A percentile compares a stretch with the other conserved stretches of the same genome.
Conservation (phyloP, 1,140 invertebrate species). For the Drosophila hydei region DNA sequence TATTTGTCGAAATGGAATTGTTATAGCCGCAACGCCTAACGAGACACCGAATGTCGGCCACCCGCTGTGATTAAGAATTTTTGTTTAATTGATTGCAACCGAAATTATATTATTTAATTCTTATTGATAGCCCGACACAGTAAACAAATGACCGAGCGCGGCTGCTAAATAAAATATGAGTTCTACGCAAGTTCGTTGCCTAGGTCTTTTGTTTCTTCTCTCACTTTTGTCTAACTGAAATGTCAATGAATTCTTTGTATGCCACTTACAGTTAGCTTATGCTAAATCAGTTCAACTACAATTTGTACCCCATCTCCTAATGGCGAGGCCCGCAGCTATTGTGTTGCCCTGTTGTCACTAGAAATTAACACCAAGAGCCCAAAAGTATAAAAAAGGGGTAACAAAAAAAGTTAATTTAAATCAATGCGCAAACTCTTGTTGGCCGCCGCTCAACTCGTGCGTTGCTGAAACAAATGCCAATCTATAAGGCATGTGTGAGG, state of each 20-base stretch:
- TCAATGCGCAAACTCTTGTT: constrained; percentile 68
- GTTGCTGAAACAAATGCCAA: constrained; percentile 79
- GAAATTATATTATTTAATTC: constrained; percentile 38
- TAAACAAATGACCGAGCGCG: constrained; percentile 21
- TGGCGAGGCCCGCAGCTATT: not conserved
- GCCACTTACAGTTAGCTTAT: constrained; percentile 35
- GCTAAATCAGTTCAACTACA: constrained; percentile 67
- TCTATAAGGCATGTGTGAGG: constrained; percentile 29
- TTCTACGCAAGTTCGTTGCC: constrained; percentile 70
- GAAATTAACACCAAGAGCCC: constrained; percentile 61
- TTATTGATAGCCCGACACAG: constrained; percentile 44
- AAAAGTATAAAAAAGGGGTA: constrained; percentile 5
- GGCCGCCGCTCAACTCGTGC: constrained; percentile 63
- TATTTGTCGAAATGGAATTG: constrained; percentile 70
- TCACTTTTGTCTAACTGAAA: constrained; percentile 28
- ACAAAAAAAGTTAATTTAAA: constrained; percentile 70
- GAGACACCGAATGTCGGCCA: constrained; percentile 62
- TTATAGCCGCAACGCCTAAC: constrained; percentile 47
- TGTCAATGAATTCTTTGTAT: constrained; percentile 70
- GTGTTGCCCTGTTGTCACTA: constrained; percentile 43
- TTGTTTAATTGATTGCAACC: constrained; percentile 69
- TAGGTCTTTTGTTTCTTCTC: constrained; percentile 59
- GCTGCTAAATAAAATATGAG: constrained; percentile 77
- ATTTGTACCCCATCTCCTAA: not conserved
- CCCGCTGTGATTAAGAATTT: constrained; percentile 62